Percentiles rank a stretch among this genome's conserved stretches.
Evolutionary conservation across 2,797 vertebrate species (phyloP).

Genomic region (Mus caroli): DNA sequence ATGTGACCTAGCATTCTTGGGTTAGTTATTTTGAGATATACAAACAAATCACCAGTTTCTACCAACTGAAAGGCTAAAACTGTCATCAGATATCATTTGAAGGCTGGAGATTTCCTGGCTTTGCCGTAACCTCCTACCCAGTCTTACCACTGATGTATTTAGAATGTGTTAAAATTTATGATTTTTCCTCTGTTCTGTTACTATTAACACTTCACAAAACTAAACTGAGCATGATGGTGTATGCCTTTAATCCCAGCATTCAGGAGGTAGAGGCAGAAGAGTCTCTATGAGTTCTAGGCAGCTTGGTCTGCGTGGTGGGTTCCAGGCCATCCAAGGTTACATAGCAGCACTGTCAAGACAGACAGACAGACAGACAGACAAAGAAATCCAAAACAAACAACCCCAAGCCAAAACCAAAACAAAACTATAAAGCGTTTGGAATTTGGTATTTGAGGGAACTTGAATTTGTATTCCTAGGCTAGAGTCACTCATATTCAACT

Average conservation of each 20-base stretch:
- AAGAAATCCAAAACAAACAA: background rate
- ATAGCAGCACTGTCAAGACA: background rate
- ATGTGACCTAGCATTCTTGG: background rate
- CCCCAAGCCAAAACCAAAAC: background rate
- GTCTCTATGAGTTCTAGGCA: background rate
- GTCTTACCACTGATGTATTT: background rate
- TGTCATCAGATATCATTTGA: background rate
- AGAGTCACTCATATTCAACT: background rate
- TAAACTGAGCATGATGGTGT: no score
- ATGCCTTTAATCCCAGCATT: no score
- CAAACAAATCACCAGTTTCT: background rate
- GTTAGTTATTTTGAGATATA: background rate
- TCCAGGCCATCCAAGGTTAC: background rate
- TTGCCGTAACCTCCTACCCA: background rate
- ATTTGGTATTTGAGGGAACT: background rate
- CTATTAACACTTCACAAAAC: background rate
- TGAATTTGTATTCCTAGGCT: background rate
- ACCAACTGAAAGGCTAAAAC: background rate
- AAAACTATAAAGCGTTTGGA: background rate
- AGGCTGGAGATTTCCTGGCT: background rate
- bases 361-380: background rate
- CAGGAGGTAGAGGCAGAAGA: background rate
- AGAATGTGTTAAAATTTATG: background rate
- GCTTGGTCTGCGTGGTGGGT: background rate
- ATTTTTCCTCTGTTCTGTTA: background rate